Evolutionary conservation across 2,113 vertebrate species (phyloP).

Genomic region (Amblyopsis rosae): DNA sequence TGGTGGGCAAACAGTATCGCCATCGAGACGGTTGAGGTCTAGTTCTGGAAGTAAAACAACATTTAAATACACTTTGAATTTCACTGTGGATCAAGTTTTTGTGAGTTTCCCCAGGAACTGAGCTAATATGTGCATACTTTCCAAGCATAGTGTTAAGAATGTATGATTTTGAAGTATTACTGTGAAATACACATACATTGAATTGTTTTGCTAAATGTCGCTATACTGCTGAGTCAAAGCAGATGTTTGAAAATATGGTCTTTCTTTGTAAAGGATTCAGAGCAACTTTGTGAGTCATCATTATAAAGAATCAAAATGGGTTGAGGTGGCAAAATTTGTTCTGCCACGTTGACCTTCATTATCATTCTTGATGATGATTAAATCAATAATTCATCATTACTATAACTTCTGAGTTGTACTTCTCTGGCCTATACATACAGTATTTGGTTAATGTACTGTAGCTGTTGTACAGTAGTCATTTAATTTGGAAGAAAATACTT

Average conservation of each 20-base stretch:
- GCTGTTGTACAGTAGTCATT: too few species aligned
- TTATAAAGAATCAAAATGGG: too few species aligned
- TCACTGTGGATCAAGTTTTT: constrained; percentile 1
- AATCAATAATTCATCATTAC: too few species aligned
- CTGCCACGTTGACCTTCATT: too few species aligned
- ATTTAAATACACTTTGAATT: neutral
- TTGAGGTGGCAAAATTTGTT: too few species aligned
- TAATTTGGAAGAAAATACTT: too few species aligned
- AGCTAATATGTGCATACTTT: neutral
- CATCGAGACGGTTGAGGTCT: constrained; percentile 78
- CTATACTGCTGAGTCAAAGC: neutral
- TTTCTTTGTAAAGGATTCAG: constrained; percentile 15
- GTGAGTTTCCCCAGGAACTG: neutral
- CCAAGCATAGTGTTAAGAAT: constrained; percentile 1
- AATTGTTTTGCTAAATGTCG: constrained; percentile 26
- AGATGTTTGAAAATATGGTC: neutral
- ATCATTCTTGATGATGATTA: too few species aligned
- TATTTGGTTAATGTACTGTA: too few species aligned
- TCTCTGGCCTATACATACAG: too few species aligned
- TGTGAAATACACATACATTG: constrained; percentile 23
- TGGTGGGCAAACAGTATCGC: constrained; percentile 77
- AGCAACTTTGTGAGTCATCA: neutral
- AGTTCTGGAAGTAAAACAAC: constrained; percentile 62
- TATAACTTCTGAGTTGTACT: too few species aligned
- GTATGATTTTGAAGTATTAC: constrained; percentile 1